A percentile compares a stretch with the other conserved stretches of the same genome.
Conservation (phyloP, 2,113 vertebrate genomes). For the Scophthalmus maximus region DNA sequence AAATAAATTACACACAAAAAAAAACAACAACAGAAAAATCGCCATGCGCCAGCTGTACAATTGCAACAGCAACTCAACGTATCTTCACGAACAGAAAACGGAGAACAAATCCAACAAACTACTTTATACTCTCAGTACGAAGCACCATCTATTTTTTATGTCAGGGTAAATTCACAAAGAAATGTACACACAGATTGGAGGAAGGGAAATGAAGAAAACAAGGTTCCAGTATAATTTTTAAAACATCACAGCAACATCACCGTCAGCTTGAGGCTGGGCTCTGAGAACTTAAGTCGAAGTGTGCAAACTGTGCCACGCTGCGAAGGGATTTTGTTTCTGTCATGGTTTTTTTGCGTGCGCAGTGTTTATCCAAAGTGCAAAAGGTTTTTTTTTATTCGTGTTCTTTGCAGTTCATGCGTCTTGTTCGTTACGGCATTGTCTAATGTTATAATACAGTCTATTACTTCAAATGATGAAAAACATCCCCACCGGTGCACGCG, state of each 20-base stretch:
- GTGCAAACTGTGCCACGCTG: constrained; percentile 25
- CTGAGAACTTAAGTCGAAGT: constrained; percentile 44
- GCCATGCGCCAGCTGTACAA: constrained; percentile 69
- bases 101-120: constrained; percentile 17
- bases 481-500: constrained; percentile 35
- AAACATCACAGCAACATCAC: constrained; percentile 46
- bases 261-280: constrained; percentile 44
- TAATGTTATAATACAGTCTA: constrained; percentile 44
- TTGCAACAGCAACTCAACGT: constrained; percentile 41
- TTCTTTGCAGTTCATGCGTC: constrained; percentile 48
- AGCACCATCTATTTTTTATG: constrained; percentile 61
- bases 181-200: constrained; percentile 47
- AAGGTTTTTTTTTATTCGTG: constrained; percentile 41
- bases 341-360: constrained; percentile 19
- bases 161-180: constrained; percentile 40
- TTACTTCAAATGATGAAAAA: constrained; percentile 45
- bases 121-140: constrained; percentile 31
- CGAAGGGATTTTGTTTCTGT: constrained; percentile 20
- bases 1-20: constrained; percentile 75
- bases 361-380: constrained; percentile 65
- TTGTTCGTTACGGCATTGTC: constrained; percentile 34
- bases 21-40: constrained; percentile 55
- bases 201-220: constrained; percentile 28
- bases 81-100: constrained; percentile 24
- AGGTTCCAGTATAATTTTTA: constrained; percentile 49